phyloP scores from a whole-genome alignment of 2,113 vertebrate species.

The Dendropsophus ebraccatus region DNA sequence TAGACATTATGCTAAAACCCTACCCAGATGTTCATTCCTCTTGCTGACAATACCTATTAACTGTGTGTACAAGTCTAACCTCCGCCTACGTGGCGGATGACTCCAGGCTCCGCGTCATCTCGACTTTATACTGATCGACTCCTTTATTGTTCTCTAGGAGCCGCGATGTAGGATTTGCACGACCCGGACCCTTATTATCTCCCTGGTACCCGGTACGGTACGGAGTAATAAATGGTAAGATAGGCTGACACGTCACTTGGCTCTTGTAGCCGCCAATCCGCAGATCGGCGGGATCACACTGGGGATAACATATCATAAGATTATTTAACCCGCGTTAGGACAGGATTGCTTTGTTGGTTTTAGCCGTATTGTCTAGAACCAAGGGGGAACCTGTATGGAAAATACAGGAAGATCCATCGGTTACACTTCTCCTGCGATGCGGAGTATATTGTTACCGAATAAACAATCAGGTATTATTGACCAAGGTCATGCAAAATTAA shows the following conservation, averaged over 20 bases:
- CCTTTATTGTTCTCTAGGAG: background rate
- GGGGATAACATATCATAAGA: background rate
- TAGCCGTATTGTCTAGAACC: background rate
- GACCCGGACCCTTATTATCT: background rate
- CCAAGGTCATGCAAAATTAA: too few relatives aligned
- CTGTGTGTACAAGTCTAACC: slow-evolving; percentile 27
- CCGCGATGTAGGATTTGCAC: background rate
- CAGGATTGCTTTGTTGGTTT: background rate
- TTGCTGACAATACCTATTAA: slow-evolving; percentile 45
- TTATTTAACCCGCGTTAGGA: background rate
- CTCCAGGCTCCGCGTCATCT: slow-evolving; percentile 6
- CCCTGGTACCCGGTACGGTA: background rate
- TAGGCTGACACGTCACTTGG: background rate
- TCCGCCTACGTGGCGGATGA: background rate
- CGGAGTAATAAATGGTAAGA: slow-evolving; percentile 6
- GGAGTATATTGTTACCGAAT: too few relatives aligned
- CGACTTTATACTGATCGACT: background rate
- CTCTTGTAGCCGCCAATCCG: background rate
- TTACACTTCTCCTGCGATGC: too few relatives aligned
- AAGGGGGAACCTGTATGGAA: background rate
- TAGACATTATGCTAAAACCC: slow-evolving; percentile 26
- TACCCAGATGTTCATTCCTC: slow-evolving; percentile 28
- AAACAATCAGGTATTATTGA: too few relatives aligned
- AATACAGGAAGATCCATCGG: background rate
- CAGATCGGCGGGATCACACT: background rate